A percentile compares a stretch with the other conserved stretches of the same genome.
Conservation (phyloP, 2,797 vertebrate species). For the Lagorchestes hirsutus region DNA sequence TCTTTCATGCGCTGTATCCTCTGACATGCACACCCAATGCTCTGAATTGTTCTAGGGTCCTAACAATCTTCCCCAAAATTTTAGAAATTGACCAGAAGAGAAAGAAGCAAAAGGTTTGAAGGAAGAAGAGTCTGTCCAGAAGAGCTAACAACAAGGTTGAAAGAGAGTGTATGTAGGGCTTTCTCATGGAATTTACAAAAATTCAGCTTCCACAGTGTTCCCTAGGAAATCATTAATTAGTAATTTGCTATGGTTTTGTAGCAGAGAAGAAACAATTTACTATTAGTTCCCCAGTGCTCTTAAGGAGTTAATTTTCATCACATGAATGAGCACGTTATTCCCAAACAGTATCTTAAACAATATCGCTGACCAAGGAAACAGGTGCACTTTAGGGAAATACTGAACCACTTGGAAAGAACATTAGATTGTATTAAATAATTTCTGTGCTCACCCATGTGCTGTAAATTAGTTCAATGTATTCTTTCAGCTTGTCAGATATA, state of each 20-base stretch:
- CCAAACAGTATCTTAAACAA: slow-evolving; percentile 64
- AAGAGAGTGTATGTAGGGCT: background rate
- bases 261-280: slow-evolving; percentile 73
- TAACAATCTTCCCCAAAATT: background rate
- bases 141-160: background rate
- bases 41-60: background rate
- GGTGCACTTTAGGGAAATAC: slow-evolving; percentile 71
- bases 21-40: background rate
- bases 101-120: slow-evolving; percentile 4
- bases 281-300: slow-evolving; percentile 67
- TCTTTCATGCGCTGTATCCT: background rate
- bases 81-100: background rate
- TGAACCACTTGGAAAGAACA: slow-evolving; percentile 73
- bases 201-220: slow-evolving; percentile 1
- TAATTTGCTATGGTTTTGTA: slow-evolving; percentile 71
- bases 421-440: slow-evolving; percentile 71
- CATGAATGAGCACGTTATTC: slow-evolving; percentile 72
- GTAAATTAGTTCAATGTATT: slow-evolving; percentile 73
- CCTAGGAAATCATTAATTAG: slow-evolving; percentile 70
- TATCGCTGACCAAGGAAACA: slow-evolving; percentile 61
- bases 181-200: slow-evolving; percentile 3
- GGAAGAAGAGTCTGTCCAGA: background rate
- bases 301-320: slow-evolving; percentile 78
- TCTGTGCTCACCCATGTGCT: slow-evolving; percentile 70
- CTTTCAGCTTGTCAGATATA: slow-evolving; percentile 51